Evolutionary conservation across 2,113 vertebrate species (phyloP), one percentile per base, ranked within the genome.

Genomic region (Anseranas semipalmata): DNA sequence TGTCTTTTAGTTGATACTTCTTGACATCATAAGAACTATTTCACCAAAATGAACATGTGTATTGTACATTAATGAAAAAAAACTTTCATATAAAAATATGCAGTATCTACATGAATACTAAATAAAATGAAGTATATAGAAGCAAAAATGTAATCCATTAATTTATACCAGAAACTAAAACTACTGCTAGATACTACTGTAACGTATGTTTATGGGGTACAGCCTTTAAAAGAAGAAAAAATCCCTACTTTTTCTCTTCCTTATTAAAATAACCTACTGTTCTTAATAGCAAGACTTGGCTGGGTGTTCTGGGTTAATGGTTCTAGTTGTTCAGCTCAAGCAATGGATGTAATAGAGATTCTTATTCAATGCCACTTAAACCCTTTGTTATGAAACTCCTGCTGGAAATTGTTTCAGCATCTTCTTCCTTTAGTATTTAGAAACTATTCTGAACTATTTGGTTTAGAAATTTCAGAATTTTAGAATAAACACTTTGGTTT

Each of bases 11-110:
- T 58, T 62, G 55, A 83, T 33, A 77, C 82, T 70, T 86, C 13
- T 35, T 78, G 50, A 77, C n/a, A 60, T 78, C 21, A 3, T 81
- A 66, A 48, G 45, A 71, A 59, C 7, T 6, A 62, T 86, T 96
- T 88, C 50, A 62, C 7, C n/a, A 55, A 82, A 96, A 83, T 37
- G 27, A 87, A 55, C 16, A 67, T 12, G 12, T 6, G 82, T 67
- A 90, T 2, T 41, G 55, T 7, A 90, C 10, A 56, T 39, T 85
- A 82, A 85, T 67, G 46, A 91, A 91, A 93, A 48, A 22, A 89
- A 66, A 5, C 6, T 89, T 93, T 74, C 56, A 81, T 9, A 53
- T 32, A 21, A 67, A 89, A 95, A 87, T 60, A 68, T 15, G 14
- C 58, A 14, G 33, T 67, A 60, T 45, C 28, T 58, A 53, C 10